These are phyloP conservation scores for Anorthoa munda DNA, from an alignment of 2,888 invertebrate genomes.

Conservation along the genomic window DNA sequence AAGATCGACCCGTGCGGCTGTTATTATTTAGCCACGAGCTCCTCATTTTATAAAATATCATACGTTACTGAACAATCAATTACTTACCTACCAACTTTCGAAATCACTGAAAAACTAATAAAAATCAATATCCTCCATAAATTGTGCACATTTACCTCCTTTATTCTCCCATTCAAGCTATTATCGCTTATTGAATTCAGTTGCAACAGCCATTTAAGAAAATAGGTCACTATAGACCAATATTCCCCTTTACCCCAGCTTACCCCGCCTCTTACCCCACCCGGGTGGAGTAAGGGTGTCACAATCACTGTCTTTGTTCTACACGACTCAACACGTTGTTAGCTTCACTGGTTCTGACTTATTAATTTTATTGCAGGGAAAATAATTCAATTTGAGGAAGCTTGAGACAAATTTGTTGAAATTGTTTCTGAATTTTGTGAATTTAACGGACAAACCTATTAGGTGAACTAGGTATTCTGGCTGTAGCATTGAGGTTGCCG, in stretches of 20 bases:
- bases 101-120: background rate
- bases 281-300: background rate
- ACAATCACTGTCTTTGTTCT: constrained; percentile 37
- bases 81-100: background rate
- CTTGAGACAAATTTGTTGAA: background rate
- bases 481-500: no score
- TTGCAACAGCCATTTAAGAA: constrained; percentile 36
- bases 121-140: background rate
- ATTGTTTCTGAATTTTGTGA: background rate
- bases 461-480: no score
- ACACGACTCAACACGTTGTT: constrained; percentile 36
- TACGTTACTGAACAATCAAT: no score
- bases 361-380: constrained; percentile 17
- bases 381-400: background rate
- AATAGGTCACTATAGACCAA: constrained; percentile 47
- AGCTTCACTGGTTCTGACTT: constrained; percentile 4
- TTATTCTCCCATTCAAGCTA: constrained; percentile 1
- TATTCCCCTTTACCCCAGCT: background rate
- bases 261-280: background rate
- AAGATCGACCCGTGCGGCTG: no score
- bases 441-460: no score
- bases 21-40: no score
- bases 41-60: no score
- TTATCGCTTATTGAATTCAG: constrained; percentile 48
- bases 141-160: background rate